Conservation (phyloP, 2,888 invertebrate genomes). For the Isotomurus palustris region DNA sequence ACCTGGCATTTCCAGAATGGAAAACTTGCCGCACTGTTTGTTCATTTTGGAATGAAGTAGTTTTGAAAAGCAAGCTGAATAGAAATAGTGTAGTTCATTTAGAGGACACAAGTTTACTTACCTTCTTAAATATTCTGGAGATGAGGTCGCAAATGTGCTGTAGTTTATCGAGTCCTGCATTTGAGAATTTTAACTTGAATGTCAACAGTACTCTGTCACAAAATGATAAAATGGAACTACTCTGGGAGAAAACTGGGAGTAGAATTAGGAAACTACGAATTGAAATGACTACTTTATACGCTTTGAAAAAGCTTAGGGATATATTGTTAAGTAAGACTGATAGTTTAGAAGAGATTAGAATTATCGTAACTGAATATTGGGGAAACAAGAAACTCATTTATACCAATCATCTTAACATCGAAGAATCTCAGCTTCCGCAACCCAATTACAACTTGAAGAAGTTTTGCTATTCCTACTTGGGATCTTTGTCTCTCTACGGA, state of each 20-base stretch:
- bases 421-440: not conserved
- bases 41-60: slow-evolving; percentile 6
- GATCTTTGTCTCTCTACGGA: slow-evolving; percentile 8
- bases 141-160: no score
- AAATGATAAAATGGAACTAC: not conserved
- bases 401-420: not conserved
- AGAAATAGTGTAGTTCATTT: not conserved
- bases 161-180: not conserved
- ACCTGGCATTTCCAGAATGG: slow-evolving; percentile 10
- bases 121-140: not conserved
- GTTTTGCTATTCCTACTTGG: slow-evolving; percentile 13
- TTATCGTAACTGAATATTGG: slow-evolving; percentile 15
- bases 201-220: slow-evolving; percentile 13
- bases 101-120: slow-evolving; percentile 9
- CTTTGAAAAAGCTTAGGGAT: not conserved
- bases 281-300: slow-evolving; percentile 15
- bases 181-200: slow-evolving; percentile 15
- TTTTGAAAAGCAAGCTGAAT: not conserved
- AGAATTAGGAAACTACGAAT: slow-evolving; percentile 9
- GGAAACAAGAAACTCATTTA: not conserved
- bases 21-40: slow-evolving; percentile 18
- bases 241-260: slow-evolving; percentile 10
- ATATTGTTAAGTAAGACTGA: slow-evolving; percentile 8
- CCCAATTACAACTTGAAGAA: not conserved
- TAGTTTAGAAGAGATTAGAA: not conserved